Evolutionary conservation across 2,797 vertebrate species (phyloP), one percentile per base, ranked within the genome.

Genomic region (Lates japonicus): DNA sequence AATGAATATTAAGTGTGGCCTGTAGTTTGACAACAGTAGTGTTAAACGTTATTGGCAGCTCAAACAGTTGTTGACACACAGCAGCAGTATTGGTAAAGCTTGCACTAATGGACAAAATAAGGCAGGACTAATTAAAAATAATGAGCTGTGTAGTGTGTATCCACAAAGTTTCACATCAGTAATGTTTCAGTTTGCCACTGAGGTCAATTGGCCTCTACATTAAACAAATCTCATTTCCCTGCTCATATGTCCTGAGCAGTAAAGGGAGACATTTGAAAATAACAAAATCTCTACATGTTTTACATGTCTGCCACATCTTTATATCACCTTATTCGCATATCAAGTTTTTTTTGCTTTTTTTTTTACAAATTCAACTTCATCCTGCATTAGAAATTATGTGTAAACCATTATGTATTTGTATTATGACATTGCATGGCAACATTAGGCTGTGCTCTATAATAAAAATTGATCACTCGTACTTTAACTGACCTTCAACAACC

Each of bases 111-210:
- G 57, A 42, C 52, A n/a, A 31, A 73, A 57, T 54, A 58, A 44
- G 65, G 33, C 35, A 25, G 22, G 41, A 10, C 2, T 68, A 57
- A 85, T 76, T 68, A 44, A 54, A 73, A 60, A 31, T 74, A 74
- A 69, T 20, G 35, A 79, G 46, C 70, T 77, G 17, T 64, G 22
- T 49, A 25, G 33, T 48, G 41, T 65, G 20, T n/a, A 7, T 16
- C 25, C 14, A 11, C 22, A 31, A 52, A 35, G 69, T 78, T 67
- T 44, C 22, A 64, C 14, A 65, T 25, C 11, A 35, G 51, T 61
- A 3, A 62, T n/a, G n/a, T n/a, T 33, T 55, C 31, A 39, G 46
- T 64, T 63, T 63, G 39, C 12, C 14, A 13, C 19, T 29, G n/a
- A 54, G 19, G 69, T 57, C 17, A 33, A 51, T 42, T 31, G n/a